A percentile compares a stretch with the other conserved stretches of the same genome.
phyloP scores from a whole-genome alignment of 2,113 vertebrate genomes.

The Scophthalmus maximus region DNA sequence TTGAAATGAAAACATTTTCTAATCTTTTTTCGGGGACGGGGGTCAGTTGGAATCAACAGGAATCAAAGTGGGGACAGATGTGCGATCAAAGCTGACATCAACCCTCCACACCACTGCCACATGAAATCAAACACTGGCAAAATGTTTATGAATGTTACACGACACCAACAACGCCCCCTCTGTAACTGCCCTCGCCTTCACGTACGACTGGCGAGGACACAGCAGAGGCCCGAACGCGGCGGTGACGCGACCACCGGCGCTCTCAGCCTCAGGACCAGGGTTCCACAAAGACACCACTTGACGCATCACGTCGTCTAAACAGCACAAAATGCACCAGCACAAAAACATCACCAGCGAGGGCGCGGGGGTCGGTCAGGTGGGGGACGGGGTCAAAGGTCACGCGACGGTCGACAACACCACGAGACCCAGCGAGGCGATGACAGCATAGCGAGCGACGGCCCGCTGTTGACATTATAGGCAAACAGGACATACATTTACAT shows the following conservation, averaged over 20 bases:
- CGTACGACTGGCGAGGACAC: conserved; percentile 15
- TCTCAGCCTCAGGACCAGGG: conserved; percentile 19
- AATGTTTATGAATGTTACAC: conserved; percentile 41
- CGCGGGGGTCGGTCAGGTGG: conserved; percentile 35
- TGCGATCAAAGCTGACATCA: conserved; percentile 26
- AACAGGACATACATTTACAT: conserved; percentile 52
- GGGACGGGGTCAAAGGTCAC: conserved; percentile 42
- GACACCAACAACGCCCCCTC: conserved; percentile 36
- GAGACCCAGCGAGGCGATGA: conserved; percentile 21
- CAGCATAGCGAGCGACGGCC: conserved; percentile 5
- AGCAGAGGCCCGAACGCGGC: conserved; percentile 32
- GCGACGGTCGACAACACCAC: conserved; percentile 30
- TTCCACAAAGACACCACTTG: conserved; percentile 64
- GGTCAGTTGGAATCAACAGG: conserved; percentile 14
- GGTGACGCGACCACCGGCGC: conserved; percentile 20
- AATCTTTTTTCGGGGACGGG: no score
- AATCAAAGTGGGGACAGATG: conserved; percentile 1
- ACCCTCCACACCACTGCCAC: conserved; percentile 43
- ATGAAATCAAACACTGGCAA: conserved; percentile 36
- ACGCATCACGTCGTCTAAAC: conserved; percentile 68
- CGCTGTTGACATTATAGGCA: conserved; percentile 33
- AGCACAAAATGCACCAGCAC: conserved; percentile 79
- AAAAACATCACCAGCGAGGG: conserved; percentile 71
- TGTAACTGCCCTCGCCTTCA: background rate
- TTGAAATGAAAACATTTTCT: no score